Evolutionary conservation across 2,113 vertebrate genomes (phyloP).

Genomic region (Oxygymnocypris stewartii): DNA sequence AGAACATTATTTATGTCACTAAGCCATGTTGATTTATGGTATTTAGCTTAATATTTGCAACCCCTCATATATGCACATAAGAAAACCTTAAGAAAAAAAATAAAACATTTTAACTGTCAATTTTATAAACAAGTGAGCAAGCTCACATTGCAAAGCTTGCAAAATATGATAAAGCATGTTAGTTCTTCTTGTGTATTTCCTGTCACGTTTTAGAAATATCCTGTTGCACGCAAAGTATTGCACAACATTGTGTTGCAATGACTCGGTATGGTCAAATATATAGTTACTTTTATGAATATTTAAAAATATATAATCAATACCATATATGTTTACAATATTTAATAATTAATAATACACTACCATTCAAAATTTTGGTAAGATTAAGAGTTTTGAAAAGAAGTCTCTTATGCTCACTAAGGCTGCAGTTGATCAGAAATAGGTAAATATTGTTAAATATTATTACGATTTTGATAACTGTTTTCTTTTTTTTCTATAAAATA

Average conservation of each 20-base stretch:
- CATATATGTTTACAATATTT: background rate
- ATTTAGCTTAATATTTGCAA: constrained; percentile 24
- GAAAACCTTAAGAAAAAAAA: background rate
- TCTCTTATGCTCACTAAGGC: background rate
- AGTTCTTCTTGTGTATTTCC: constrained; percentile 56
- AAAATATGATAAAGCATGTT: constrained; percentile 50
- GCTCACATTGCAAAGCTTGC: constrained; percentile 16
- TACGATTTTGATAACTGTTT: background rate
- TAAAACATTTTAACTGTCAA: too few species aligned
- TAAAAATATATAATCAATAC: background rate
- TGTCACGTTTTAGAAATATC: constrained; percentile 37
- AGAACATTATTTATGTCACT: constrained; percentile 41
- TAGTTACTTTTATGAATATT: background rate
- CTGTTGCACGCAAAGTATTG: background rate
- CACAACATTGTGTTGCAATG: background rate
- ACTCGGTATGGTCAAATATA: background rate
- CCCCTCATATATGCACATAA: constrained; percentile 6
- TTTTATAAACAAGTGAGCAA: background rate
- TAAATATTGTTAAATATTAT: background rate
- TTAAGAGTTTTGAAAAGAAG: background rate
- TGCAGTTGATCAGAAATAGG: background rate
- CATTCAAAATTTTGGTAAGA: background rate
- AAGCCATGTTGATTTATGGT: background rate
- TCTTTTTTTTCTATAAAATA: background rate
- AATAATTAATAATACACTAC: background rate